Evolutionary conservation across 2,113 vertebrate genomes (phyloP).

Genomic region (Rutilus rutilus): DNA sequence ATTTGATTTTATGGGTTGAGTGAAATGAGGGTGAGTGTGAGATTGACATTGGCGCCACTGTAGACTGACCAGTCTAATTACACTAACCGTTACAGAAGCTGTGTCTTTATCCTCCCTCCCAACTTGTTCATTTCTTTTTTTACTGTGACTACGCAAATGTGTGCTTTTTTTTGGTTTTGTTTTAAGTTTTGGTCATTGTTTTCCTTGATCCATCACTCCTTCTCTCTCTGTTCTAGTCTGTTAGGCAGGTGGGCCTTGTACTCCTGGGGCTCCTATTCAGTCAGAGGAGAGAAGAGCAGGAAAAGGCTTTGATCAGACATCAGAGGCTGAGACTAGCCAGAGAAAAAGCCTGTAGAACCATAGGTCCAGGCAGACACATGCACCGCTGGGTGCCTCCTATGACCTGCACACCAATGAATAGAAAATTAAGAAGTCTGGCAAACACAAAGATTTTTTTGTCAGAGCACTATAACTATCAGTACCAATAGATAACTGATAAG

Average conservation of each 20-base stretch:
- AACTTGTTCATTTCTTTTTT: neutral
- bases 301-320: slow-evolving; percentile 55
- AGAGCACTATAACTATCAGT: neutral
- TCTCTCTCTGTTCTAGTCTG: slow-evolving; percentile 18
- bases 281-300: slow-evolving; percentile 38
- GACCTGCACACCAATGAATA: slow-evolving; percentile 25
- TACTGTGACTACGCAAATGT: neutral
- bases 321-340: slow-evolving; percentile 37
- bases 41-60: neutral
- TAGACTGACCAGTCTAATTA: slow-evolving; percentile 14
- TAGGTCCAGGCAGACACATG: neutral
- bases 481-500: neutral
- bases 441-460: neutral
- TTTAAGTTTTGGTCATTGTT: neutral
- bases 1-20: slow-evolving; percentile 35
- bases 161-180: neutral
- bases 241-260: slow-evolving; percentile 42
- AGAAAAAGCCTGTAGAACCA: neutral
- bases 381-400: slow-evolving; percentile 3
- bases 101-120: neutral
- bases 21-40: neutral
- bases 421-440: slow-evolving; percentile 25
- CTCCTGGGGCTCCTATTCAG: slow-evolving; percentile 45
- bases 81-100: neutral
- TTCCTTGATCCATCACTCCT: slow-evolving; percentile 14